Base-by-base conservation (phyloP, 2,888 invertebrate genomes). In the Apotomis betuletana region DNA sequence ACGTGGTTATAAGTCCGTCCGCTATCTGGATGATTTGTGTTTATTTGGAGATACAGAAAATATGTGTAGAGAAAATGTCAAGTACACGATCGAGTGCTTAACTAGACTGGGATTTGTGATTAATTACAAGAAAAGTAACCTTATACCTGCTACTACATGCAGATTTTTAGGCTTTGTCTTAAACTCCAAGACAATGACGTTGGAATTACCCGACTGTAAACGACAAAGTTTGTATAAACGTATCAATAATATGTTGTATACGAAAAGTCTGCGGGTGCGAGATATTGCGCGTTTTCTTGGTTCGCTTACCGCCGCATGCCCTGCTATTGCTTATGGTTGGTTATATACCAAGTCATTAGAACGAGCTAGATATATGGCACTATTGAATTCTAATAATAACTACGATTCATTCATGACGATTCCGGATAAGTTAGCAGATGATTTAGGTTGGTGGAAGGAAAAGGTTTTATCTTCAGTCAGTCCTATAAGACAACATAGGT, bases 361-460 rank as follows among this genome's bases (percentile, higher is more conserved):
- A 12, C 27, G 57, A 38, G 36, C 36, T 4, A 57, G 9, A 57
- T 36, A 46, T 54, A 15, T 54, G 9, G 54, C 54, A n/a, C 15
- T 54, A 54, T 15, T 54, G 13, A 54, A 54, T 27, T 51, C 51
- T 62, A 63, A 75, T 60, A 27, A 58, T 4, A 58, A 58, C n/a
- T 58, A 58, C 36, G 58, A 58, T 55, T 27, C 27, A 27, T 55
- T 55, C 10, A 27, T 55, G 55, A 27, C 27, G 27, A 8, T 55
- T 4, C 3, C 55, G 3, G 55, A 55, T 4, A 55, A 27, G 27
- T 55, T 55, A 27, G 8, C 8, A 27, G 55, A 55, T 44, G 59
- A 60, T 15, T 46, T 60, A 46, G 41, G 8, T 8, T 60, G 60
- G 60, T 60, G 44, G 60, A 8, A 60, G 8, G 13, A 44, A 15